phyloP scores from a whole-genome alignment of 1,140 invertebrate species.

The Orussus abietinus region DNA sequence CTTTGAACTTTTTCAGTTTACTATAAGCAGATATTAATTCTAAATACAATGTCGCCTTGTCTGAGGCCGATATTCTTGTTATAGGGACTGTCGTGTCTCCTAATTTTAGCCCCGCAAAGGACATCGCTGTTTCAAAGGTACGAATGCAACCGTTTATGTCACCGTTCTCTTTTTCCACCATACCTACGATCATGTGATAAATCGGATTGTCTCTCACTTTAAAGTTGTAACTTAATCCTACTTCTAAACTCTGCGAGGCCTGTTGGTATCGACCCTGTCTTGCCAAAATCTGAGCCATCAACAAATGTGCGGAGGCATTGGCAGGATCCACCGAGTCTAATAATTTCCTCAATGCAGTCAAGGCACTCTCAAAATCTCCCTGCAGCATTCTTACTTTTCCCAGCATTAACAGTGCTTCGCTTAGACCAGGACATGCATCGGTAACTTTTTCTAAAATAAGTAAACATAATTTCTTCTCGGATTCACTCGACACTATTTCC shows the following conservation, averaged over 20 bases:
- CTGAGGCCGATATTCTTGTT: conserved; percentile 56
- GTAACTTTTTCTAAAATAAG: conserved; percentile 70
- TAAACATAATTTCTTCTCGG: conserved; percentile 56
- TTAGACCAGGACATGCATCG: conserved; percentile 78
- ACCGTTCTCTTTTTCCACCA: conserved; percentile 74
- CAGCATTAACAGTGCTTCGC: conserved; percentile 68
- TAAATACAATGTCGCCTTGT: conserved; percentile 82
- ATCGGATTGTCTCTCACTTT: conserved; percentile 85
- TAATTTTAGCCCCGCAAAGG: conserved; percentile 44
- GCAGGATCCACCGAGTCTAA: conserved; percentile 71
- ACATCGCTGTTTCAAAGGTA: conserved; percentile 70
- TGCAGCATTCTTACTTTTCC: conserved; percentile 77
- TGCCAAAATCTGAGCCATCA: conserved; percentile 83
- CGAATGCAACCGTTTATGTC: conserved; percentile 72
- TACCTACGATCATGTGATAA: conserved; percentile 82
- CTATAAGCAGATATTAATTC: conserved; percentile 81
- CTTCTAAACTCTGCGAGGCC: conserved; percentile 81
- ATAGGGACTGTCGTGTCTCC: conserved; percentile 16
- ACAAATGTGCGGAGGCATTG: conserved; percentile 76
- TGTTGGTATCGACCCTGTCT: conserved; percentile 70
- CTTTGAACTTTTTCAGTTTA: conserved; percentile 65
- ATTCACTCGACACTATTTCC: conserved; percentile 25
- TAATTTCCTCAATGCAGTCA: conserved; percentile 66
- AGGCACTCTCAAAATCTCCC: conserved; percentile 68
- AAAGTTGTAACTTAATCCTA: conserved; percentile 87